Evolutionary conservation across 2,888 invertebrate genomes (phyloP), one percentile per base, ranked within the genome.

Genomic region (Gastracanthus pulcherrimus): DNA sequence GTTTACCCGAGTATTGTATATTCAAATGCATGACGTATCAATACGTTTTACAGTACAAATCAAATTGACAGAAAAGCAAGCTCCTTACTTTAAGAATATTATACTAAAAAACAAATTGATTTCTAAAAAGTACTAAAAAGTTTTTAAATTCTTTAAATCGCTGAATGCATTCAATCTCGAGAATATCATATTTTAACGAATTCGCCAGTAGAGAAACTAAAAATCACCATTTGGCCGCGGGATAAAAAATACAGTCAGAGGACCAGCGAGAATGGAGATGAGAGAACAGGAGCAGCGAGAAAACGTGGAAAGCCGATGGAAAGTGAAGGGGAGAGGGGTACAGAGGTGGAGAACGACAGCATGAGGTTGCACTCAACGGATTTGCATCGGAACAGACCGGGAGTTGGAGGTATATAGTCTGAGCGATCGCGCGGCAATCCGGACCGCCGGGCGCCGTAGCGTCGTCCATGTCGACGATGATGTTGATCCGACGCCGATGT

Each of bases 291-390:
- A n/a, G 5, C 36, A 62, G 38, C 16, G 55, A 23, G 55, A 29
- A 41, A 16, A 58, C 51, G 41, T 23, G 67, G 45, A 66, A 62
- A 64, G 23, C 62, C 34, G 58, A 80, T 16, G 38, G 41, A 41
- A 45, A 34, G 29, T 80, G 70, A 58, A 78, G 60, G 74, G 78
- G 71, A 41, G 77, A 51, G 82, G n/a, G n/a, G n/a, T n/a, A n/a
- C n/a, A n/a, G n/a, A n/a, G 78, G 80, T 66, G 51, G 66, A 13
- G 64, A 34, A 31, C 69, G 74, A 69, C 64, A 80, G 82, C 80
- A 80, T 60, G 81, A 82, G 82, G 79, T 83, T 81, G 84, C 84
- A 85, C 83, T 85, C 84, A 84, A 83, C 84, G 85, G 84, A 85
- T 84, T 85, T 84, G 82, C 84, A 85, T 82, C 58, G 78, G 76